Base-by-base conservation (phyloP, 2,797 vertebrate species). In the Sebastes trivittatus region DNA sequence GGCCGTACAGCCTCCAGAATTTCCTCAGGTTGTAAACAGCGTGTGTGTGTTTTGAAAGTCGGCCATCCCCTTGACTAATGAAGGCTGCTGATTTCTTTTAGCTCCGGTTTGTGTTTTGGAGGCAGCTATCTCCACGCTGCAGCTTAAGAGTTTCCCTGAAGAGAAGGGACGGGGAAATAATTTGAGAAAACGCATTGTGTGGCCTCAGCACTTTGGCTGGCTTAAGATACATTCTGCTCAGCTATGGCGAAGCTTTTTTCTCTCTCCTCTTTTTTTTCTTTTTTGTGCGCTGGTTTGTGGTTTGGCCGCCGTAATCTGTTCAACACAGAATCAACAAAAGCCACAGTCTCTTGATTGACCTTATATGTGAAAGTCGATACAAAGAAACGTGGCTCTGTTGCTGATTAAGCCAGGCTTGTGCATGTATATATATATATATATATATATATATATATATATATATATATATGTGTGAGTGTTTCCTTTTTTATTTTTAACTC, bases 71-170 rank as follows among this genome's bases (percentile, higher is more conserved):
- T 80, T 84, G 86, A 86, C 90, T 93, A 94, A 94, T 92, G 92
- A 94, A 90, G 89, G 89, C 90, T 84, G 91, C 88, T 87, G 84
- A 90, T 90, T 88, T 88, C 75, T 87, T 83, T 89, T 84, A 80
- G 88, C 89, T 84, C 69, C 20, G 78, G 85, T 88, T 89, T 89
- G 81, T 87, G 84, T 87, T 52, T 86, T 63, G 78, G 80, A 90
- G 91, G 90, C 93, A 95, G 95, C 96, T 97, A 96, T 97, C 96
- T 97, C 92, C 89, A 90, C 94, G 74, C 95, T 86, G 16, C 96
- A 97, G 96, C 94, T 95, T 90, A 76, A 68, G 81, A 93, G 90
- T 95, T 95, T 86, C 89, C 90, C 95, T 90, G 93, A 96, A 96
- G 94, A 95, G 95, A 92, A 83, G 89, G 94, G 94, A 93, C 89